Base-by-base conservation (phyloP, 1,140 invertebrate species). In the Mizuhopecten yessoensis region DNA sequence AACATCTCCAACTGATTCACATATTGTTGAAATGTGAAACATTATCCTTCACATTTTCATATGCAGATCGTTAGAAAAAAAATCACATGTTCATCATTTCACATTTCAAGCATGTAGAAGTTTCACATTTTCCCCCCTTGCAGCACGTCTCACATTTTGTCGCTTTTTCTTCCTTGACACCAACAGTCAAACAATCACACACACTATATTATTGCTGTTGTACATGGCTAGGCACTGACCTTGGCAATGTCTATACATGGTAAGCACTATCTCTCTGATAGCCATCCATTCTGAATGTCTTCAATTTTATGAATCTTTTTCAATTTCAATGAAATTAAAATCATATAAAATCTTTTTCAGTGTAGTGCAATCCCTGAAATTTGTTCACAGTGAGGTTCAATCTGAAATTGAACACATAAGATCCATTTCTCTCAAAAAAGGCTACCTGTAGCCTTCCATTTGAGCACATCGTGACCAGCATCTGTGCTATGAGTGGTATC, bases 371-470 rank as follows among this genome's bases (percentile, higher is more conserved):
- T 29, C n/a, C 57, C 57, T 75, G 57, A 75, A 5, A 11, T 57
- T 23, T 75, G n/a, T 75, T n/a, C 15, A 75, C n/a, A 75, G n/a
- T n/a, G 57, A 75, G 57, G 57, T 29, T 75, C 57, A 75, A 75
- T 17, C 29, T 75, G n/a, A 23, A 29, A 29, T 17, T 29, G 23
- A 75, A 75, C 11, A 2, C n/a, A 2, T 17, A 29, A 29, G 23
- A n/a, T 75, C n/a, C 57, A n/a, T 75, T 75, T 75, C 57, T 29
- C 23, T n/a, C 1, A 17, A n/a, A 29, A 29, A 75, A 75, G 23
- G 5, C 23, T 75, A 75, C 57, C 57, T 20, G 42, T 45, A 75
- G 57, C 5, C n/a, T 29, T 75, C 57, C 57, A 29, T 29, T 29
- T 1, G 1, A 29, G n/a, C 57, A 75, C 57, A 17, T 75, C 11